Conservation (phyloP, 1,140 invertebrate species). For the Diuraphis noxia region DNA sequence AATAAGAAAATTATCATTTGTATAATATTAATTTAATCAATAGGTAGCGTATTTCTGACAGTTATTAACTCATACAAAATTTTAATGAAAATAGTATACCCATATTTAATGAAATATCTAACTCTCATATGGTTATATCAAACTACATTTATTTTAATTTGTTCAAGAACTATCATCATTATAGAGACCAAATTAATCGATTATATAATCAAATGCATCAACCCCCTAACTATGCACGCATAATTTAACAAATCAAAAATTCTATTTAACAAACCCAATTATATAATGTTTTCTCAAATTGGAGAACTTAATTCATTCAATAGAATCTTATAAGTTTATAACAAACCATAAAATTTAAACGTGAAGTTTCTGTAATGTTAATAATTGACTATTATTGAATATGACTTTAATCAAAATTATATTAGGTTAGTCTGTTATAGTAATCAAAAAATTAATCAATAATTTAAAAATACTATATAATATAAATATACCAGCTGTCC, state of each 20-base stretch:
- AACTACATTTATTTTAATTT: not conserved
- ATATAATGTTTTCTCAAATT: not conserved
- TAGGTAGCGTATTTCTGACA: not conserved
- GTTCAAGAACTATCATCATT: not conserved
- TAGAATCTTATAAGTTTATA: not conserved
- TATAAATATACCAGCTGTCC: no score
- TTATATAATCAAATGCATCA: not conserved
- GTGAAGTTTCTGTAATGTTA: not conserved
- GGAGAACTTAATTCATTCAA: not conserved
- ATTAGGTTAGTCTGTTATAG: not conserved
- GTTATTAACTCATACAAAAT: not conserved
- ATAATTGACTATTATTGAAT: not conserved
- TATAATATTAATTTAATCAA: not conserved
- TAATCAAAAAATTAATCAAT: not conserved
- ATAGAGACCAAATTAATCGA: not conserved
- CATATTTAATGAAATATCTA: not conserved
- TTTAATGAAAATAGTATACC: not conserved
- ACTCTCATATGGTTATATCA: not conserved
- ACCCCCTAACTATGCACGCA: not conserved
- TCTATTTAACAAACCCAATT: not conserved
- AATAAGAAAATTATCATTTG: not conserved
- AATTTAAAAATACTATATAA: no score
- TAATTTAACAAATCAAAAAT: not conserved
- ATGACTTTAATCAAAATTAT: not conserved
- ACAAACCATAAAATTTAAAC: not conserved